Evolutionary conservation across 2,113 vertebrate genomes (phyloP).

Genomic region (Solenodon paradoxus): DNA sequence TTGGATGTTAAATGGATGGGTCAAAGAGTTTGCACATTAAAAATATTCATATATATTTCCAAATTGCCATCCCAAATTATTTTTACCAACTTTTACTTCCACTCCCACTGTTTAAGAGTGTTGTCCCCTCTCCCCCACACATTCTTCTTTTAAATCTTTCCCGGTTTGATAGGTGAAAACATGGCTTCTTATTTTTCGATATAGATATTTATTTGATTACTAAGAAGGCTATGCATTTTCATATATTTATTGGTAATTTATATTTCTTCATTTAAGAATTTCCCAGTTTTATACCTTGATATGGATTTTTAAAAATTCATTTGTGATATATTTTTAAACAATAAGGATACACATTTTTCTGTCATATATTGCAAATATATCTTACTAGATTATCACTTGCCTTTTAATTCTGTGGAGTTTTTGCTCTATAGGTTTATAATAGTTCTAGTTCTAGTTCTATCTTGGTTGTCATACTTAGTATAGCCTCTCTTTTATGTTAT

Average conservation of each 20-base stretch:
- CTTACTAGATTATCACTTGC: neutral
- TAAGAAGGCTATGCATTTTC: neutral
- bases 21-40: neutral
- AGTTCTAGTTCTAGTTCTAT: neutral
- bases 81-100: constrained; percentile 14
- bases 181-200: neutral
- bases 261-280: constrained; percentile 8
- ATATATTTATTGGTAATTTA: neutral
- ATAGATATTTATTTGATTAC: neutral
- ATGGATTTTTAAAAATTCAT: neutral
- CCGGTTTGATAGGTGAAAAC: neutral
- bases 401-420: neutral
- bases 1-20: neutral
- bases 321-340: neutral
- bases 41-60: neutral
- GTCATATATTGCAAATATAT: neutral
- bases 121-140: neutral
- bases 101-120: neutral
- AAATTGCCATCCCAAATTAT: constrained; percentile 13
- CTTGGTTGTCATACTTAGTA: neutral
- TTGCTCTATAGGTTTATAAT: neutral
- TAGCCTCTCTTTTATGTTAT: neutral
- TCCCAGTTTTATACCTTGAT: neutral
- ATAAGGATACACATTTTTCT: neutral
- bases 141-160: constrained; percentile 13